Percentiles rank a stretch among this genome's conserved stretches.
These are phyloP conservation scores for Gymnodraco acuticeps DNA, from an alignment of 2,797 vertebrate species.

Conservation along the genomic window DNA sequence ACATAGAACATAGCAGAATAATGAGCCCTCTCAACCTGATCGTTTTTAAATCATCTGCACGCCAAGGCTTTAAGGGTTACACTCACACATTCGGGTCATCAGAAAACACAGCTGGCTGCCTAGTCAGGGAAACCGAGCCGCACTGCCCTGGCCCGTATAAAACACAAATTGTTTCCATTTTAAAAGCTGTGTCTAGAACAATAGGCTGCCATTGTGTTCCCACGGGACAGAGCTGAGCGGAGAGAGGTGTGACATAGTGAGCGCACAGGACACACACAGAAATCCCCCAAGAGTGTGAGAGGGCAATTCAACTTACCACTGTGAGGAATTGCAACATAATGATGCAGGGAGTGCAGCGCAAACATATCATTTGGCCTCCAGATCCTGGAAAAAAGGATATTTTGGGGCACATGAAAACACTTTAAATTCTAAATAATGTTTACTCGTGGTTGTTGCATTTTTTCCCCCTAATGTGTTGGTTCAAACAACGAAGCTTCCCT, in stretches of 20 bases:
- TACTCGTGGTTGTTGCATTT: constrained; percentile 64
- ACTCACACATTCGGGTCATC: constrained; percentile 52
- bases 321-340: constrained; percentile 76
- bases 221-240: constrained; percentile 61
- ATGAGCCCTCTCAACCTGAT: constrained; percentile 68
- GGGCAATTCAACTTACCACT: constrained; percentile 62
- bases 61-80: constrained; percentile 33
- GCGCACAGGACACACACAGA: constrained; percentile 46
- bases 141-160: constrained; percentile 59
- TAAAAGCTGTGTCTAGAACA: constrained; percentile 69
- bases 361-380: constrained; percentile 83
- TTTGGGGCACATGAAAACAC: constrained; percentile 78
- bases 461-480: constrained; percentile 50
- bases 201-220: constrained; percentile 70
- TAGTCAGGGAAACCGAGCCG: constrained; percentile 56
- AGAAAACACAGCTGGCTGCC: constrained; percentile 70
- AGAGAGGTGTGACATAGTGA: constrained; percentile 70
- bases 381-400: constrained; percentile 71
- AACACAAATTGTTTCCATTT: constrained; percentile 79
- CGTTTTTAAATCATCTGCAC: constrained; percentile 71
- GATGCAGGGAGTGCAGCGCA: constrained; percentile 67
- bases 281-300: constrained; percentile 65
- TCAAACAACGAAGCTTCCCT: constrained; percentile 56
- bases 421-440: constrained; percentile 79
- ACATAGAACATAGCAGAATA: constrained; percentile 66